Base-by-base conservation (phyloP, 2,888 invertebrate genomes). In the Kuschelorhynchus macadamiae region DNA sequence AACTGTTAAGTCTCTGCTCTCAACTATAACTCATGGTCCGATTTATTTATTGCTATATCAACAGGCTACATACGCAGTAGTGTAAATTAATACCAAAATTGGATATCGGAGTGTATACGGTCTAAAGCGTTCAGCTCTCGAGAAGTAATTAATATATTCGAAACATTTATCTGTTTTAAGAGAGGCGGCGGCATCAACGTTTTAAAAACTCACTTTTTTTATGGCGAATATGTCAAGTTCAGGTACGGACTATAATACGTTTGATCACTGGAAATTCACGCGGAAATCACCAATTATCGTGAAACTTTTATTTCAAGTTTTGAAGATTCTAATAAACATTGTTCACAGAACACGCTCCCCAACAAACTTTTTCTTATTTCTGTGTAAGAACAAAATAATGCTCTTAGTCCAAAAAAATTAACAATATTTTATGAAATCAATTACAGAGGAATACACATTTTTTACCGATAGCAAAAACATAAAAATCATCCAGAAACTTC, bases 41-140 rank as follows among this genome's bases (percentile, higher is more conserved):
- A 53, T 46, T 53, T 53, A 33, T 55, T 62, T 53, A 62, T 62
- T 46, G 36, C 44, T 36, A 47, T 46, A 62, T 62, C 46, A 33
- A 36, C 53, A 33, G 14, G 46, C 46, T 33, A 47, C 49, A 21
- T 39, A 49, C 44, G 20, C 52, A 66, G 59, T 47, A 39, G 67
- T 61, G 71, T 55, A 63, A 71, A 69, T 71, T 62, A 66, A 67
- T 50, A 62, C 71, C 69, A 67, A 71, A 69, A 63, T 68, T 65
- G 68, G 72, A 50, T 47, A 72, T 65, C 62, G 61, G 67, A 70
- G 67, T 64, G 70, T 70, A 59, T 50, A n/a, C n/a, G n/a, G 50
- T 60, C 20, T 65, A 49, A 53, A 67, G 57, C 33, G 39, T 56
- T 33, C 47, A 17, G 52, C 56, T 61, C 16, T n/a, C n/a, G 25